A percentile compares a stretch with the other conserved stretches of the same genome.
These are phyloP conservation scores for Seira musarum DNA, from an alignment of 2,888 invertebrate species.

Conservation along the genomic window DNA sequence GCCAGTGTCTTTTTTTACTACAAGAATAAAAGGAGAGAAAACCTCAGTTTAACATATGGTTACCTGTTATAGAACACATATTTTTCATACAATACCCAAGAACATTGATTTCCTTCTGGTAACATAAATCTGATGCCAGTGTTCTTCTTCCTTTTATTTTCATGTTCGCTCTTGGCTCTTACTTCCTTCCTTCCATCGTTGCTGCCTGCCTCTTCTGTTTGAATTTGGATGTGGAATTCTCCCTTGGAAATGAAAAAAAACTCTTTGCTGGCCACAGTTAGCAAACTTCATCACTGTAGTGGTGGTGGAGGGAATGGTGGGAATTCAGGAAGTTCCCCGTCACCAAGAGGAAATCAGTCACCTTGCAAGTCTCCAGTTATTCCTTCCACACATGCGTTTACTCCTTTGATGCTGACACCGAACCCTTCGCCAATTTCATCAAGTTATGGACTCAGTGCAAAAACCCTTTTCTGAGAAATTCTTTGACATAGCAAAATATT, in stretches of 20 bases:
- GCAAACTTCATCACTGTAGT: conserved; percentile 69
- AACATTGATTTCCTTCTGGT: background rate
- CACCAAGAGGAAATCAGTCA: conserved; percentile 68
- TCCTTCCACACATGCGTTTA: conserved; percentile 70
- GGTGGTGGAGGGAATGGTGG: conserved; percentile 52
- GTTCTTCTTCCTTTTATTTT: conserved; percentile 21
- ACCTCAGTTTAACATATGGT: conserved; percentile 18
- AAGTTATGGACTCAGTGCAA: conserved; percentile 69
- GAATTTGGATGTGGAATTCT: background rate
- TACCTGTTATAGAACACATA: background rate
- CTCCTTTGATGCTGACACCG: conserved; percentile 70
- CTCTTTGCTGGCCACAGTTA: conserved; percentile 53
- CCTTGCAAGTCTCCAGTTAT: conserved; percentile 70
- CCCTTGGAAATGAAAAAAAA: conserved; percentile 3
- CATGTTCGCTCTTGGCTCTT: conserved; percentile 15
- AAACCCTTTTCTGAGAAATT: conserved; percentile 69
- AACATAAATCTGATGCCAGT: conserved; percentile 35
- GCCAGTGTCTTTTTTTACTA: background rate
- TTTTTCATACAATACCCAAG: conserved; percentile 19
- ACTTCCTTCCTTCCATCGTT: background rate
- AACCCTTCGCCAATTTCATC: conserved; percentile 70
- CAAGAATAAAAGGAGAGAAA: background rate
- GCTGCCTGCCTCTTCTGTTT: background rate
- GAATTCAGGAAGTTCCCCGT: conserved; percentile 62
- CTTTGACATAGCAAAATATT: conserved; percentile 8